A percentile compares a stretch with the other conserved stretches of the same genome.
These are phyloP conservation scores for Temnopleurus reevesii DNA, from an alignment of 53 echinoderm and acorn worm species.

Conservation along the genomic window DNA sequence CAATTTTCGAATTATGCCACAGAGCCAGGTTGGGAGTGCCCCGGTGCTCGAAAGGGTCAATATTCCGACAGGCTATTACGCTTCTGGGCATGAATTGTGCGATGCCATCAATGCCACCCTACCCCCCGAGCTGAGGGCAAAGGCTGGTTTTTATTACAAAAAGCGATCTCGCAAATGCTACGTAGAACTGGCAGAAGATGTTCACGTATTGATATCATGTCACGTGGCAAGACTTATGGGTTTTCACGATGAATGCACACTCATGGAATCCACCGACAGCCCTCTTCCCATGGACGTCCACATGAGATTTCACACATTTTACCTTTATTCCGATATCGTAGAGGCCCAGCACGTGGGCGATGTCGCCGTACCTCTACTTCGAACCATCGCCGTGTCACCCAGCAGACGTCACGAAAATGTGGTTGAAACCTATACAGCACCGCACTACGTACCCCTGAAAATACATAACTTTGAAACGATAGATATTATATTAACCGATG, in stretches of 20 bases:
- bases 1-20: no score
- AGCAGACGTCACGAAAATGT: constrained; percentile 38
- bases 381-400: constrained; percentile 39
- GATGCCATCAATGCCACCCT: not conserved
- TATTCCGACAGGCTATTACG: constrained; percentile 15
- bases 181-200: not conserved
- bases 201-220: constrained; percentile 14
- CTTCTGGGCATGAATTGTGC: not conserved
- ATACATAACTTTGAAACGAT: constrained; percentile 60
- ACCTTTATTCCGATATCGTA: constrained; percentile 68
- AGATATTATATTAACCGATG: constrained; percentile 69
- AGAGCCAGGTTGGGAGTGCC: not conserved
- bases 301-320: constrained; percentile 62
- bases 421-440: constrained; percentile 50
- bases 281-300: constrained; percentile 58
- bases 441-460: constrained; percentile 69
- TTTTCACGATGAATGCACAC: not conserved
- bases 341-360: constrained; percentile 65
- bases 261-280: not conserved
- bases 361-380: constrained; percentile 61
- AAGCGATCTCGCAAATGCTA: not conserved
- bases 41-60: not conserved
- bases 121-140: not conserved
- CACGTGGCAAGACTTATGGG: not conserved
- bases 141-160: not conserved